Evolutionary conservation across 2,113 vertebrate species (phyloP), one percentile per base, ranked within the genome.

Genomic region (Sciurus niger): DNA sequence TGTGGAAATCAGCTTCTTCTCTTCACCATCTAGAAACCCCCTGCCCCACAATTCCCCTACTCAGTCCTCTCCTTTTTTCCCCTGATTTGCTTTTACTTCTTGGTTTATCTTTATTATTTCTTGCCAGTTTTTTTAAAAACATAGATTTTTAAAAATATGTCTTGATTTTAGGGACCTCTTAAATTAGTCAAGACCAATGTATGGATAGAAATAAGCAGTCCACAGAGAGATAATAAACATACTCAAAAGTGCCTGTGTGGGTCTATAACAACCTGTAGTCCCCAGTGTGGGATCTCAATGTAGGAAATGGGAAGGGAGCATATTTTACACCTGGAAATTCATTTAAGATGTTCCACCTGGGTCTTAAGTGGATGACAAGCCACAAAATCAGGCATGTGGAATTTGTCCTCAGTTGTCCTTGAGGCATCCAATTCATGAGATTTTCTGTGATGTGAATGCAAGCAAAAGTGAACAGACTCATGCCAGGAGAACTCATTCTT

Each of bases 101-200:
- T 63, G 53, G 32, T 85, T 96, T 95, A 24, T 92, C 18, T 95
- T 40, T 95, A 37, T 24, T 9, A 51, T 93, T 96, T 82, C 17
- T 55, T 79, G 25, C 37, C 8, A 70, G 46, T n/a, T 90, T 51
- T 90, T 51, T 40, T 11, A 82, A 94, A 46, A 55, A 46, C 82
- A 40, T 40, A 79, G 63, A 77, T 91, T 17, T 97, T 80, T 96
- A 89, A 43, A 11, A 46, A 2, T 77, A 8, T 94, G 11, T 87
- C 77, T 90, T 96, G 82, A 46, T 87, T 95, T 92, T 51, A 25
- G 43, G 48, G 60, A 80, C 90, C 58, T 95, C 68, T 87, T 93
- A 80, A 79, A 53, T 63, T 91, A 92, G 28, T 58, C 40, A 84
- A 90, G 60, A 48, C 32, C 89, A 84, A 17, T 48, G 58, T 4